A percentile compares a stretch with the other conserved stretches of the same genome.
Conservation (phyloP, 1,140 invertebrate genomes). For the Scaptodrosophila lebanonensis region DNA sequence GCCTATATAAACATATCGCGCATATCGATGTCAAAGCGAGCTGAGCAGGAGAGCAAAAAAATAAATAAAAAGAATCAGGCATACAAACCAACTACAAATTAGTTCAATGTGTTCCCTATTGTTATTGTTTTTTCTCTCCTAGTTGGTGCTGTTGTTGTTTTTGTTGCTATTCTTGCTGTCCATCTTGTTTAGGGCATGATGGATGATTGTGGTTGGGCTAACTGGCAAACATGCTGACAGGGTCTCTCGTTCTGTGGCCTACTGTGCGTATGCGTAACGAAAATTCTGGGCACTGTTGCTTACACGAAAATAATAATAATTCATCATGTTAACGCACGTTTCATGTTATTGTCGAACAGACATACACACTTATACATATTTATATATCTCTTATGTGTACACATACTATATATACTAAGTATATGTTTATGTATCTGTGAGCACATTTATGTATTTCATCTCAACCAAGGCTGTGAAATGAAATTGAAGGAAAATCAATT, state of each 20-base stretch:
- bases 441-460: constrained; percentile 35
- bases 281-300: constrained; percentile 1
- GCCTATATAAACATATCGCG: constrained; percentile 59
- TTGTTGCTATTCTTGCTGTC: constrained; percentile 11
- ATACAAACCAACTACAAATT: constrained; percentile 30
- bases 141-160: constrained; percentile 33
- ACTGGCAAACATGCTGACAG: constrained; percentile 54
- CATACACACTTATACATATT: too few species aligned
- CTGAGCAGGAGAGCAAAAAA: constrained; percentile 23
- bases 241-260: constrained; percentile 30
- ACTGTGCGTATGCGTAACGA: constrained; percentile 61
- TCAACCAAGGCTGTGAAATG: constrained; percentile 35
- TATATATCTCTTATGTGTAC: constrained; percentile 27
- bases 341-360: neutral
- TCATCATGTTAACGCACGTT: constrained; percentile 54
- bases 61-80: constrained; percentile 48
- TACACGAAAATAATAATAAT: constrained; percentile 45
- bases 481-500: constrained; percentile 75
- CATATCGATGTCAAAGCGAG: constrained; percentile 57
- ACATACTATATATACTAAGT: too few species aligned
- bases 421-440: constrained; percentile 13
- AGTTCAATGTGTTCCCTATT: constrained; percentile 31
- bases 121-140: too few species aligned
- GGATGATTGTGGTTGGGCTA: constrained; percentile 60
- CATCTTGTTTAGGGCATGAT: constrained; percentile 43